phyloP scores from a whole-genome alignment of 2,888 invertebrate species.

The Tuta absoluta region DNA sequence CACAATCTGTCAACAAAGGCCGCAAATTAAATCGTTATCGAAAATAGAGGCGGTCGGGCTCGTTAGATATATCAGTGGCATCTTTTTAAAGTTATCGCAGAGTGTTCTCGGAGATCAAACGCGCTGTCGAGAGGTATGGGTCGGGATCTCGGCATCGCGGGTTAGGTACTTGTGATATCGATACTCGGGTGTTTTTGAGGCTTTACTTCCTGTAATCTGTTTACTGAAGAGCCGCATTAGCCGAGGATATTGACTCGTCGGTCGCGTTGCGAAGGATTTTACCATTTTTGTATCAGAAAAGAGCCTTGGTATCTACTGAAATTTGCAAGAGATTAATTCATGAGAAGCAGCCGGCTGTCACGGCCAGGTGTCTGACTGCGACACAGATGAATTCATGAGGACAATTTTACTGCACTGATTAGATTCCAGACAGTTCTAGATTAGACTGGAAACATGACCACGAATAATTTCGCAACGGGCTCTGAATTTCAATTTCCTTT shows the following conservation, averaged over 20 bases:
- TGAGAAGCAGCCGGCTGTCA: slow-evolving; percentile 13
- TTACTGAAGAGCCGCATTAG: slow-evolving; percentile 42
- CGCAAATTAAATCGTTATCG: slow-evolving; percentile 29
- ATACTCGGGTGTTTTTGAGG: slow-evolving; percentile 41
- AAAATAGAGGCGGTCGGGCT: slow-evolving; percentile 24
- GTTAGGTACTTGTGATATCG: slow-evolving; percentile 47
- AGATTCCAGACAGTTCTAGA: slow-evolving; percentile 20
- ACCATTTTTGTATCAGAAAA: neutral
- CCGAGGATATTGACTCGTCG: slow-evolving; percentile 24
- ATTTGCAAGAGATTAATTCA: slow-evolving; percentile 14
- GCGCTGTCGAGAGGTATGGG: slow-evolving; percentile 43
- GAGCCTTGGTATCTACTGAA: neutral
- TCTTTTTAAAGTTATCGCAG: slow-evolving; percentile 43
- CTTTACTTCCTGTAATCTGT: slow-evolving; percentile 41
- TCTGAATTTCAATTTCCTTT: slow-evolving; percentile 17
- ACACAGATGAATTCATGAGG: slow-evolving; percentile 19
- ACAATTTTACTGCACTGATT: slow-evolving; percentile 20
- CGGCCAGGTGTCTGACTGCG: slow-evolving; percentile 18
- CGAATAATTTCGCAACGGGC: slow-evolving; percentile 14
- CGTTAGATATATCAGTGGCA: slow-evolving; percentile 27
- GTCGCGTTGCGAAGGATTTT: slow-evolving; percentile 7
- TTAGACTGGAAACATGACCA: slow-evolving; percentile 15
- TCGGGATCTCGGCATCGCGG: slow-evolving; percentile 44
- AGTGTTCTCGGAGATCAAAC: slow-evolving; percentile 47
- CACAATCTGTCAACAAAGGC: slow-evolving; percentile 27